A percentile compares a stretch with the other conserved stretches of the same genome.
These are phyloP conservation scores for Microtus ochrogaster DNA, from an alignment of 2,113 vertebrate species.

Conservation along the genomic window DNA sequence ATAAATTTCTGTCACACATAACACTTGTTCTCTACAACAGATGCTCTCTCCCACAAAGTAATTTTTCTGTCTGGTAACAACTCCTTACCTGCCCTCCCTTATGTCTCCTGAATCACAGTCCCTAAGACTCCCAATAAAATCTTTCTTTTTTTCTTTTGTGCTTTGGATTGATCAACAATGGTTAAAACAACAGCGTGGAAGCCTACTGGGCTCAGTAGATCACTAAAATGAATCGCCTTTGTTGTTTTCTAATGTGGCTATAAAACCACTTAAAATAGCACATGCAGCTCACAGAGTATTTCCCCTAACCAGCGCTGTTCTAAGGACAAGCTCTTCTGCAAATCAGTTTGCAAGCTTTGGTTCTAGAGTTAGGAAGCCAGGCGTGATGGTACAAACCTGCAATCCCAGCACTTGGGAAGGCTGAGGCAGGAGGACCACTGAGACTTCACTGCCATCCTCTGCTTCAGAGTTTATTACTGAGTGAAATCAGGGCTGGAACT, in stretches of 20 bases:
- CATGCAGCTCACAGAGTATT: background rate
- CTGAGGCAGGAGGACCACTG: background rate
- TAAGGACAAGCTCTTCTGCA: background rate
- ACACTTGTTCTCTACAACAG: background rate
- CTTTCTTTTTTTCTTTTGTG: background rate
- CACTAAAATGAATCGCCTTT: background rate
- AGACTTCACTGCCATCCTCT: background rate
- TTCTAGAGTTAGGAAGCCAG: background rate
- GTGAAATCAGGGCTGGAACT: background rate
- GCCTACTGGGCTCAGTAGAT: background rate
- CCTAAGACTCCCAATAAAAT: background rate
- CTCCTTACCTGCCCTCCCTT: background rate
- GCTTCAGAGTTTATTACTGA: background rate
- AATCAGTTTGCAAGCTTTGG: background rate
- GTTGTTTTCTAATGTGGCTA: background rate
- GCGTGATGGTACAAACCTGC: background rate
- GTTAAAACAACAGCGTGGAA: background rate
- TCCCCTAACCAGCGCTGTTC: too few species aligned
- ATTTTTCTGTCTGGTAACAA: background rate
- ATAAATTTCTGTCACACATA: background rate
- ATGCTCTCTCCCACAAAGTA: background rate
- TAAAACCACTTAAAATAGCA: background rate
- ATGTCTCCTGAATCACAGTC: background rate
- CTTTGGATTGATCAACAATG: background rate
- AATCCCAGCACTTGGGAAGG: background rate